Evolutionary conservation across 2,113 vertebrate genomes (phyloP).

Genomic region (Columba janthina): DNA sequence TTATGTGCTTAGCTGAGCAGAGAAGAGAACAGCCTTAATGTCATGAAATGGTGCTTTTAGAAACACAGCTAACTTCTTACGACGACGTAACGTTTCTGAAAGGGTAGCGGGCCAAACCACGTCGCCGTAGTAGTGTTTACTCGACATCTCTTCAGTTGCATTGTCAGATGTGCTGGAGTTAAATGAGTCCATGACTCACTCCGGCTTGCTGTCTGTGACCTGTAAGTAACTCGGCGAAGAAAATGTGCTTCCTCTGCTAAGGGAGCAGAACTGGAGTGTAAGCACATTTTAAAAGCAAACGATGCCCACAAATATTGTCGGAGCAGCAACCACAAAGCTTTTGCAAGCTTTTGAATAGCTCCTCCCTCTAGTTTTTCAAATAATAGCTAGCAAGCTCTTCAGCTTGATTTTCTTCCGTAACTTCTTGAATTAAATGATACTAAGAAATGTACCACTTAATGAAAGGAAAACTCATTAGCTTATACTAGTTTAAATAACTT

Average conservation of each 20-base stretch:
- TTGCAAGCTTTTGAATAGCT: neutral
- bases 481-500: neutral
- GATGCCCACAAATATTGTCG: neutral
- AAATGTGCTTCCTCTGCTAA: neutral
- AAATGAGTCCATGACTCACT: slow-evolving; percentile 13
- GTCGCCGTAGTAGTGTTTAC: neutral
- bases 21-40: neutral
- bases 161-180: slow-evolving; percentile 7
- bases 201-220: slow-evolving; percentile 17
- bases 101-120: neutral
- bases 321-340: slow-evolving; percentile 19
- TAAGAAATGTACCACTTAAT: neutral
- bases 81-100: neutral
- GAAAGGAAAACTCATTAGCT: neutral
- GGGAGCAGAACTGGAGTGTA: neutral
- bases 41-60: neutral
- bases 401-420: neutral
- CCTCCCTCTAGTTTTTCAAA: neutral
- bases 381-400: neutral
- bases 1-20: neutral
- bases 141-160: neutral
- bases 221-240: neutral
- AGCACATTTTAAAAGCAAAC: neutral
- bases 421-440: neutral
- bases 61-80: neutral